Base-by-base conservation (phyloP, 2,113 vertebrate species). In the Scatophagus argus region DNA sequence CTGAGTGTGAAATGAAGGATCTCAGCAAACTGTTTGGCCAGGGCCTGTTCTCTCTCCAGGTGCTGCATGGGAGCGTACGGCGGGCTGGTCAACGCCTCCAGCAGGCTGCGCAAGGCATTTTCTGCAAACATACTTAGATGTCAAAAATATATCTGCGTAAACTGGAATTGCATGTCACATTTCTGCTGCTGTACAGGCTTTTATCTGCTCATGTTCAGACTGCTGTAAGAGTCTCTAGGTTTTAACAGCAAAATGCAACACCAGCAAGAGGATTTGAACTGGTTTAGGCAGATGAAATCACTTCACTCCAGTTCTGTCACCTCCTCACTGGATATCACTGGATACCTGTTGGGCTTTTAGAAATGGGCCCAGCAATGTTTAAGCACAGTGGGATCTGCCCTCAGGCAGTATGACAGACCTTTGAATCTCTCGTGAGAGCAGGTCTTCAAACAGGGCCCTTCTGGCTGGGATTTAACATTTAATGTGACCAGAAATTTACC, bases 1-100 rank as follows among this genome's bases (percentile, higher is more conserved):
- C 96, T 97, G 93, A 97, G 96, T 1, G 96, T 97, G 83, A 97
- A 97, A 87, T 97, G 96, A 17, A 97, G 95, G 91, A 97, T 97
- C 93, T 97, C 96, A 0, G 96, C 96, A 0, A 97, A 97, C 94
- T 97, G 96, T 86, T 97, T 97, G 85, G 96, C 96, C 77, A 97
- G 89, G 6, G 96, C 96, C 86, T 97, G 96, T 77, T 97, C 96
- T 60, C 96, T 88, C 93, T 97, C 96, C 49, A 97, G 93, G 90
- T 97, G 96, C 94, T 97, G 96, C 81, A 96, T 97, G 8, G 96
- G 96, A 25, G 96, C 95, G 0, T 97, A 96, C 0, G 96, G 96
- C 0, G 96, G 96, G 93, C 96, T 96, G 9, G 96, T 97, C 77
- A 97, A 95, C 9, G 96, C 96, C 90, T 97, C 96, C 94, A 97